These are phyloP conservation scores for Trachemys scripta DNA, from an alignment of 2,113 vertebrate genomes.

Conservation along the genomic window DNA sequence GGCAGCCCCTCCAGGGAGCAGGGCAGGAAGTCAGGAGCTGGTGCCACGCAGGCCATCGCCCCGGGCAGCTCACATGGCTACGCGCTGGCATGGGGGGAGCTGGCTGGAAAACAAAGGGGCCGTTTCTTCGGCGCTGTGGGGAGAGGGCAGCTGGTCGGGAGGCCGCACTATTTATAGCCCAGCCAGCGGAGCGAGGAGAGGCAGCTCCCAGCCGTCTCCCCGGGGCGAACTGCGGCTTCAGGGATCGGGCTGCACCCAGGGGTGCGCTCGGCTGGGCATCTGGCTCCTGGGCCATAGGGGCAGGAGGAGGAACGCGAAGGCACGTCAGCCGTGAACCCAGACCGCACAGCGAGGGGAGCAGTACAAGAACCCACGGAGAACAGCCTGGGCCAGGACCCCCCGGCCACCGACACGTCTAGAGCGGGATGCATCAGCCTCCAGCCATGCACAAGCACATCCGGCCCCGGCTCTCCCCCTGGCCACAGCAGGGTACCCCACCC, in stretches of 20 bases:
- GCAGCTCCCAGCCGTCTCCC: background rate
- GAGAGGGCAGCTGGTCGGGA: background rate
- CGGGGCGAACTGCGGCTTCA: background rate
- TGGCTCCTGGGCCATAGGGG: background rate
- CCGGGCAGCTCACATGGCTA: background rate
- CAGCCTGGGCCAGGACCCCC: no score
- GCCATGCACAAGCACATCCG: no score
- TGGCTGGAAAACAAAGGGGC: background rate
- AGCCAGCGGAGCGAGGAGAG: background rate
- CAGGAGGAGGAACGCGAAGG: no score
- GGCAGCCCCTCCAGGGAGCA: background rate
- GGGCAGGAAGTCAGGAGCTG: background rate
- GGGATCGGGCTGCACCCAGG: no score
- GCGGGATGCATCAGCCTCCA: no score
- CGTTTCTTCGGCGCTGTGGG: background rate
- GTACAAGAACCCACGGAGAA: no score
- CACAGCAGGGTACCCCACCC: no score
- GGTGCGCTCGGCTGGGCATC: no score
- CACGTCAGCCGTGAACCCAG: no score
- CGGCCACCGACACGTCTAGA: no score
- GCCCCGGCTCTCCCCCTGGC: no score
- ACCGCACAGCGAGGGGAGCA: no score
- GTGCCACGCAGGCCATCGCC: background rate
- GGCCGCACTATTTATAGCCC: background rate
- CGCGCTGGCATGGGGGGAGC: background rate